Conservation (phyloP, 2,888 invertebrate genomes). For the Apomyelois bistriatella region DNA sequence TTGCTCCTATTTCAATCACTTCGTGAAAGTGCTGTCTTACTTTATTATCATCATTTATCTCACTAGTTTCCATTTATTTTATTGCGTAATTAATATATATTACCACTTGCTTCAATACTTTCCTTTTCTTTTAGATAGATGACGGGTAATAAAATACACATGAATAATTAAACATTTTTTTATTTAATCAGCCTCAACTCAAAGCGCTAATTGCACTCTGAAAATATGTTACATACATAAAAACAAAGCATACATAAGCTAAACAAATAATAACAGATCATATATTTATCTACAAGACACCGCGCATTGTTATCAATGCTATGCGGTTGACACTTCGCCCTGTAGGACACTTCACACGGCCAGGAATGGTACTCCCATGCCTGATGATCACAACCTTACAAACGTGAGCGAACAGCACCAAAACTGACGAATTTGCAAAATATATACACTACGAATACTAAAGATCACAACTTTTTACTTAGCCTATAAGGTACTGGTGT, state of each 20-base stretch:
- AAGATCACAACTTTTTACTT: slow-evolving; percentile 76
- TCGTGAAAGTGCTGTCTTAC: slow-evolving; percentile 25
- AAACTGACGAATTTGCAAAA: slow-evolving; percentile 37
- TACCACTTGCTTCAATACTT: not conserved
- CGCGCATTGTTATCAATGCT: slow-evolving; percentile 45
- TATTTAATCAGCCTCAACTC: slow-evolving; percentile 72
- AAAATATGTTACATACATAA: slow-evolving; percentile 54
- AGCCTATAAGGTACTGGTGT: slow-evolving; percentile 76
- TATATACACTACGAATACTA: slow-evolving; percentile 70
- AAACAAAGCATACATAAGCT: slow-evolving; percentile 63
- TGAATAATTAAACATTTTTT: slow-evolving; percentile 57
- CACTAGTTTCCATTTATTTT: slow-evolving; percentile 6
- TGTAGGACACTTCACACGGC: slow-evolving; percentile 14
- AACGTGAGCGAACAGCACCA: slow-evolving; percentile 48
- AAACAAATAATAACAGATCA: slow-evolving; percentile 72
- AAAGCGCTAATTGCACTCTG: slow-evolving; percentile 45
- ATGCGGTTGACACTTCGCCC: slow-evolving; percentile 31
- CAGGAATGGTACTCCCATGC: slow-evolving; percentile 5
- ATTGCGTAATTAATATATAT: slow-evolving; percentile 8
- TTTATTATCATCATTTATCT: slow-evolving; percentile 12
- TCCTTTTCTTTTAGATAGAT: not conserved
- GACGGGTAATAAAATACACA: slow-evolving; percentile 23
- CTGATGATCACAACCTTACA: slow-evolving; percentile 43
- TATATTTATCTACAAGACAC: slow-evolving; percentile 41
- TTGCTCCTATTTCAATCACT: slow-evolving; percentile 24